These are phyloP conservation scores for Odontamblyopus lacepedii DNA, from an alignment of 2,797 vertebrate species.

Conservation along the genomic window DNA sequence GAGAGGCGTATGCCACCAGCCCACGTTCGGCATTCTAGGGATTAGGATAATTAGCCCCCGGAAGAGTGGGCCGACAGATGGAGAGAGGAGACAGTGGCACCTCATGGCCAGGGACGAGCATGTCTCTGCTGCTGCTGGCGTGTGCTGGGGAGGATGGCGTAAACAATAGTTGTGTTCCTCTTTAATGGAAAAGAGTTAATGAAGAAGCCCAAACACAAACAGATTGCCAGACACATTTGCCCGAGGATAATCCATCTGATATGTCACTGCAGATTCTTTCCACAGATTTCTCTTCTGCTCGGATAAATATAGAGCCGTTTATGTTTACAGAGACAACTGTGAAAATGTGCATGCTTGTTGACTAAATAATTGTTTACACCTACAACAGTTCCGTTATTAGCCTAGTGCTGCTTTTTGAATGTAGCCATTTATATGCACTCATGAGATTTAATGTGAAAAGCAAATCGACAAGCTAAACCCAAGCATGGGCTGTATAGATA, in stretches of 20 bases:
- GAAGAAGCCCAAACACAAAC: constrained; percentile 34
- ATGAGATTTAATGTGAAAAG: no score
- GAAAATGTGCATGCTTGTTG: neutral
- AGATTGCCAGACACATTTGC: constrained; percentile 57
- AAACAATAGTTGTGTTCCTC: constrained; percentile 59
- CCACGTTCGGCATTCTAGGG: constrained; percentile 78
- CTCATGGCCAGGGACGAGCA: constrained; percentile 59
- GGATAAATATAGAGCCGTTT: neutral
- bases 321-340: neutral
- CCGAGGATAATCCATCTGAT: constrained; percentile 50
- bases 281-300: constrained; percentile 6
- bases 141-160: constrained; percentile 48
- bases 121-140: constrained; percentile 49
- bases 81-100: constrained; percentile 72
- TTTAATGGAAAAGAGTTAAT: constrained; percentile 22
- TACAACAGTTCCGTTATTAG: neutral
- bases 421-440: neutral
- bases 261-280: constrained; percentile 12
- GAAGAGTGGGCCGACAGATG: constrained; percentile 82
- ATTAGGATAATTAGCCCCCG: constrained; percentile 86
- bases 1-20: constrained; percentile 67
- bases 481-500: no score
- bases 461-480: no score
- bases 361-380: neutral
- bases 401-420: neutral